Conservation (phyloP, 2,113 vertebrate genomes). For the Rafetus swinhoei region DNA sequence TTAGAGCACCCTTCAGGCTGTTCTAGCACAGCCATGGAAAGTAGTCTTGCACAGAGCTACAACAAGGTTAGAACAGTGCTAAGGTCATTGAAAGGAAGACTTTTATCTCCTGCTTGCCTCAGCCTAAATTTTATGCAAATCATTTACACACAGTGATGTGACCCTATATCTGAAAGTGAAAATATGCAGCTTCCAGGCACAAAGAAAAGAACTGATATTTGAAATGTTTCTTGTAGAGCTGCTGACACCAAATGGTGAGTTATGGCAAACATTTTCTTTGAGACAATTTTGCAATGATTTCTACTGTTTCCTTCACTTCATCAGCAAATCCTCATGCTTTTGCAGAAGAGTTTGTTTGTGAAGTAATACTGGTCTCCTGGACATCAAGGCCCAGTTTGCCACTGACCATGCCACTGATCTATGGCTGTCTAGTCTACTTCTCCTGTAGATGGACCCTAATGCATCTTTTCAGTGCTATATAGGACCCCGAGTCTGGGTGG, state of each 20-base stretch:
- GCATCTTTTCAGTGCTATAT: fast-evolving
- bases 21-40: neutral
- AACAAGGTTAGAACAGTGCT: neutral
- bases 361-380: neutral
- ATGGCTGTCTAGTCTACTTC: neutral
- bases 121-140: fast-evolving
- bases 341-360: neutral
- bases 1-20: neutral
- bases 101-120: neutral
- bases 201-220: neutral
- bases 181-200: neutral
- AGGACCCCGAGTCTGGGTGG: neutral
- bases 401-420: neutral
- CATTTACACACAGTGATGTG: fast-evolving
- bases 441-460: neutral
- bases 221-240: fast-evolving
- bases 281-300: neutral
- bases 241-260: fast-evolving
- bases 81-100: neutral
- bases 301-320: neutral
- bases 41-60: neutral
- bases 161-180: fast-evolving
- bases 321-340: fast-evolving
- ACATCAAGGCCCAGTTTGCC: neutral
- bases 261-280: neutral